Percentiles rank a stretch among this genome's conserved stretches.
These are phyloP conservation scores for Sesia bembeciformis DNA, from an alignment of 2,888 invertebrate species.

Conservation along the genomic window DNA sequence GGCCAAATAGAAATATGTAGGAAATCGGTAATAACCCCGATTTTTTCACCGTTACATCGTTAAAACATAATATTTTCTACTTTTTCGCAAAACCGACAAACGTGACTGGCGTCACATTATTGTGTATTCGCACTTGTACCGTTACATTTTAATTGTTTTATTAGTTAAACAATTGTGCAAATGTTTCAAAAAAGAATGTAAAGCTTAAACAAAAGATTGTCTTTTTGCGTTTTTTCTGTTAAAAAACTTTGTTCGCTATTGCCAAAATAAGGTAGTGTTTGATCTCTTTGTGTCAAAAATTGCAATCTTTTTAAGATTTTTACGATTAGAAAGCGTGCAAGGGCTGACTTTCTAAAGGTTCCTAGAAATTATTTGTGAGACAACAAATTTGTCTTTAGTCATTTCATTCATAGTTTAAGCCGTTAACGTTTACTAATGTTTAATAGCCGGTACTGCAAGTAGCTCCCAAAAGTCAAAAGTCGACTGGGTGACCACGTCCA, in stretches of 20 bases:
- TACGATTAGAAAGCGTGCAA: conserved; percentile 41
- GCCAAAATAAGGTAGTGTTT: conserved; percentile 13
- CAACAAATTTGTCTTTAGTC: neutral
- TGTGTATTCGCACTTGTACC: neutral
- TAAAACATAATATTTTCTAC: no score
- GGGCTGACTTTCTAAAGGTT: conserved; percentile 17
- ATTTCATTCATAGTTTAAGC: neutral
- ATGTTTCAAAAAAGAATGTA: conserved; percentile 3
- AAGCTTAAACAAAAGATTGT: neutral
- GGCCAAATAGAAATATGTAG: no score
- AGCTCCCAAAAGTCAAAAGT: no score
- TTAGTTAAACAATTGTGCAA: conserved; percentile 5
- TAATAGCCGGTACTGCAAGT: no score
- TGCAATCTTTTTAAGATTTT: conserved; percentile 29
- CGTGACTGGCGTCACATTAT: no score
- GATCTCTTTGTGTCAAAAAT: conserved; percentile 32
- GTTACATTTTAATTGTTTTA: conserved; percentile 5
- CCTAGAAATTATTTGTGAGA: neutral
- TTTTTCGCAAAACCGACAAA: no score
- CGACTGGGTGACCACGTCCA: no score
- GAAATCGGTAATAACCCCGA: no score
- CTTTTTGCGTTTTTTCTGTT: conserved; percentile 14
- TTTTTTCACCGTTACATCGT: no score
- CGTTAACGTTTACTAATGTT: no score
- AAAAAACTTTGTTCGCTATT: neutral